Evolutionary conservation across 1,140 invertebrate genomes (phyloP).

Genomic region (Micrasema longulum): DNA sequence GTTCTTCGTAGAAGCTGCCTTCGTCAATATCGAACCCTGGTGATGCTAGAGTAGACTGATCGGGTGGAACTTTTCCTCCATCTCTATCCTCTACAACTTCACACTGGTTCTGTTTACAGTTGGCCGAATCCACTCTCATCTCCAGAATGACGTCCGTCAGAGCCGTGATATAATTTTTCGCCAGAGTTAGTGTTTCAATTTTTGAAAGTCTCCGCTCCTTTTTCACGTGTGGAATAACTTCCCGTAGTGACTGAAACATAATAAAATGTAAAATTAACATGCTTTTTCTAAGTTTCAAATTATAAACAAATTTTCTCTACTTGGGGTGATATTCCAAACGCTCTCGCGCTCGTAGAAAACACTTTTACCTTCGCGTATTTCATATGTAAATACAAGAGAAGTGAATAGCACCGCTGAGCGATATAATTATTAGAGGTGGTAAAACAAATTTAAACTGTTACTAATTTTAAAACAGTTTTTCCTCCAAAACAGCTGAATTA

Average conservation of each 20-base stretch:
- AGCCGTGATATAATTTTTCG: slow-evolving; percentile 92
- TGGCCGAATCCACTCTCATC: slow-evolving; percentile 42
- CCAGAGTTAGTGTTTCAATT: slow-evolving; percentile 88
- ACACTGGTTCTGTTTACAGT: slow-evolving; percentile 8
- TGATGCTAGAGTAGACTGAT: slow-evolving; percentile 38
- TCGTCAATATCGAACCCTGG: slow-evolving; percentile 49
- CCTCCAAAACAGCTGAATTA: no score
- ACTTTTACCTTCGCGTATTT: no score
- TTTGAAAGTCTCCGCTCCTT: slow-evolving; percentile 87
- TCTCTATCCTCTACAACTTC: slow-evolving; percentile 24
- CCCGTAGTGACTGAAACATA: slow-evolving; percentile 76
- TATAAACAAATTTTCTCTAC: no score
- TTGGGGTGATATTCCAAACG: no score
- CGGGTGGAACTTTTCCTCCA: slow-evolving; percentile 35
- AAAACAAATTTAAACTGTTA: no score
- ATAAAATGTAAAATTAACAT: no score
- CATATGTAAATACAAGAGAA: no score
- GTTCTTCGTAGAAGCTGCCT: slow-evolving; percentile 50
- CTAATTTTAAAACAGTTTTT: no score
- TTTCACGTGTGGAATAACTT: slow-evolving; percentile 90
- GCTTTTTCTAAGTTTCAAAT: no score
- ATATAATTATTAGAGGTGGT: no score
- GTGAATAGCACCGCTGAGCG: no score
- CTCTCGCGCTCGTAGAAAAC: no score
- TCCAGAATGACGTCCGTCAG: slow-evolving; percentile 83